Evolutionary conservation across 2,888 invertebrate species (phyloP).

Genomic region (Melanchra persicariae): DNA sequence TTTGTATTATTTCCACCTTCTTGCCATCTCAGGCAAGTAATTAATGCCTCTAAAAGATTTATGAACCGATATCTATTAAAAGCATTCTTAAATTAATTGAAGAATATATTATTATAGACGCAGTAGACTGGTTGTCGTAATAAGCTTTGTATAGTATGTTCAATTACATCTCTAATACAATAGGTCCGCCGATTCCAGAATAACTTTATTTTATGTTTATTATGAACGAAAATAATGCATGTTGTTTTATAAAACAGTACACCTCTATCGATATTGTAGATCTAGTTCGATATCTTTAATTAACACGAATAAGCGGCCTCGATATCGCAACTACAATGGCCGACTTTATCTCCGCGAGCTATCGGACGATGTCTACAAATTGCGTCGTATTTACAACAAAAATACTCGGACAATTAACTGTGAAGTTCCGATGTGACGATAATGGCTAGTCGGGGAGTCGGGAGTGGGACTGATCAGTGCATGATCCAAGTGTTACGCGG

Average conservation of each 20-base stretch:
- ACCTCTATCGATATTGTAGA: conserved; percentile 63
- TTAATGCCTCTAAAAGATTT: conserved; percentile 55
- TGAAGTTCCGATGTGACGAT: conserved; percentile 72
- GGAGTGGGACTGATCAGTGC: conserved; percentile 48
- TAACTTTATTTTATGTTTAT: conserved; percentile 13
- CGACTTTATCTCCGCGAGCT: conserved; percentile 78
- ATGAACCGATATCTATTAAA: conserved; percentile 56
- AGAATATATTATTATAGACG: conserved; percentile 40
- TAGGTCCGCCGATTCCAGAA: conserved; percentile 13
- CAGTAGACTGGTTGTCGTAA: conserved; percentile 38
- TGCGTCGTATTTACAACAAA: conserved; percentile 82
- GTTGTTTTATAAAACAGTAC: conserved; percentile 49
- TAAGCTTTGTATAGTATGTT: conserved; percentile 29
- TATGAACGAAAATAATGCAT: conserved; percentile 33
- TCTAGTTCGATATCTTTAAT: conserved; percentile 83
- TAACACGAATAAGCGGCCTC: conserved; percentile 82
- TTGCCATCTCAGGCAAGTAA: conserved; percentile 55
- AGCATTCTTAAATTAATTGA: conserved; percentile 58
- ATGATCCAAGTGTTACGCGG: conserved; percentile 54
- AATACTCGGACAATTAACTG: conserved; percentile 81
- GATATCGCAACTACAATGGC: conserved; percentile 80
- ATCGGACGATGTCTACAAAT: conserved; percentile 84
- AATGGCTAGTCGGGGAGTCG: conserved; percentile 44
- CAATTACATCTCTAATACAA: conserved; percentile 25
- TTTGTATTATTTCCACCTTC: conserved; percentile 58